Conservation (phyloP, 2,113 vertebrate genomes). For the Naja naja region DNA sequence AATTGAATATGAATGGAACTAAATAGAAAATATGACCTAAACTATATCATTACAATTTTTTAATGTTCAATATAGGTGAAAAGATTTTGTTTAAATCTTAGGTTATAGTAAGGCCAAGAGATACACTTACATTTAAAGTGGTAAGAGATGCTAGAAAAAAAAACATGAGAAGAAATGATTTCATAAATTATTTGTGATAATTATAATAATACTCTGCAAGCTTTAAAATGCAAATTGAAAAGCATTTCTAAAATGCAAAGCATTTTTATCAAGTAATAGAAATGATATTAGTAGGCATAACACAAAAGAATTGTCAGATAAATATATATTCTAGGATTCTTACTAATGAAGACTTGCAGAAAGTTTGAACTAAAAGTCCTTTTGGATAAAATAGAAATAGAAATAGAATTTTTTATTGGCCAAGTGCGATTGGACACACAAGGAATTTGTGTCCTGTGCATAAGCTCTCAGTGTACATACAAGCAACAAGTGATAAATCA, state of each 20-base stretch:
- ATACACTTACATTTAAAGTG: background rate
- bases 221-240: conserved; percentile 19
- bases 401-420: too few species aligned
- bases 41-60: conserved; percentile 2
- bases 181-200: conserved; percentile 39
- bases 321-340: conserved; percentile 49
- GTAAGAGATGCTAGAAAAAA: conserved; percentile 1
- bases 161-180: conserved; percentile 6
- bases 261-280: conserved; percentile 47
- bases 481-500: too few species aligned
- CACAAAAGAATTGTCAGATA: conserved; percentile 43
- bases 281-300: conserved; percentile 33
- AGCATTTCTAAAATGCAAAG: conserved; percentile 36
- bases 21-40: background rate
- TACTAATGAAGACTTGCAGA: conserved; percentile 50
- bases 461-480: too few species aligned
- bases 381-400: conserved; percentile 42
- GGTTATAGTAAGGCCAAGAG: background rate
- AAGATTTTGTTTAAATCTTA: background rate
- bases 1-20: conserved; percentile 6
- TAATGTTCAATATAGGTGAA: background rate
- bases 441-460: too few species aligned
- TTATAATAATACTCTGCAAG: background rate
- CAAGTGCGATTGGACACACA: too few species aligned
- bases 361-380: conserved; percentile 55